Percentiles rank a stretch among this genome's conserved stretches.
Evolutionary conservation across 2,888 invertebrate genomes (phyloP).

Genomic region (Cheiracanthium punctorium): DNA sequence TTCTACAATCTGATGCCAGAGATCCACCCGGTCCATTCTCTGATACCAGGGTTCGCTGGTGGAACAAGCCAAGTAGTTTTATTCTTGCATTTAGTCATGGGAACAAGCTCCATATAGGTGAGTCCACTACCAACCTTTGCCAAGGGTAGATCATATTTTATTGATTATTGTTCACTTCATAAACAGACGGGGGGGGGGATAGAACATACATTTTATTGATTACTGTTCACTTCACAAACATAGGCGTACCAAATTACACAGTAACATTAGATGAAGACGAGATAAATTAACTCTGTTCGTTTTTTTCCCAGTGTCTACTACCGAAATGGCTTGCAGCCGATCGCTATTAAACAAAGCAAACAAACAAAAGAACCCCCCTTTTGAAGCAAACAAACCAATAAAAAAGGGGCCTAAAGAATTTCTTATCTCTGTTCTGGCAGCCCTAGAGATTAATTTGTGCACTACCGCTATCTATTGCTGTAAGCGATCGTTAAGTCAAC

Average conservation of each 20-base stretch:
- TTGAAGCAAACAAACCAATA: slow-evolving; percentile 46
- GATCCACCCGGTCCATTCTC: background rate
- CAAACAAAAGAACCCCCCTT: slow-evolving; percentile 17
- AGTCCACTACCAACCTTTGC: too few species aligned
- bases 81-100: background rate
- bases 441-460: slow-evolving; percentile 63
- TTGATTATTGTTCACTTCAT: too few species aligned
- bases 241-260: background rate
- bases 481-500: slow-evolving; percentile 65
- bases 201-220: slow-evolving; percentile 6
- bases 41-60: background rate
- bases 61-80: background rate
- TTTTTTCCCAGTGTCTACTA: slow-evolving; percentile 13
- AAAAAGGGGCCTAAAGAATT: slow-evolving; percentile 47
- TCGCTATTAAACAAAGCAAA: slow-evolving; percentile 36
- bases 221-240: background rate
- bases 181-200: too few species aligned
- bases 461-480: slow-evolving; percentile 43
- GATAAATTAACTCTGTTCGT: slow-evolving; percentile 7
- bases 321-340: slow-evolving; percentile 26
- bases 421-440: slow-evolving; percentile 54
- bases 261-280: background rate
- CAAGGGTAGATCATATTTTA: too few species aligned
- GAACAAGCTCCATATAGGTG: too few species aligned
- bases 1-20: background rate